phyloP scores from a whole-genome alignment of 2,888 invertebrate genomes.

The Anthrax anthrax region DNA sequence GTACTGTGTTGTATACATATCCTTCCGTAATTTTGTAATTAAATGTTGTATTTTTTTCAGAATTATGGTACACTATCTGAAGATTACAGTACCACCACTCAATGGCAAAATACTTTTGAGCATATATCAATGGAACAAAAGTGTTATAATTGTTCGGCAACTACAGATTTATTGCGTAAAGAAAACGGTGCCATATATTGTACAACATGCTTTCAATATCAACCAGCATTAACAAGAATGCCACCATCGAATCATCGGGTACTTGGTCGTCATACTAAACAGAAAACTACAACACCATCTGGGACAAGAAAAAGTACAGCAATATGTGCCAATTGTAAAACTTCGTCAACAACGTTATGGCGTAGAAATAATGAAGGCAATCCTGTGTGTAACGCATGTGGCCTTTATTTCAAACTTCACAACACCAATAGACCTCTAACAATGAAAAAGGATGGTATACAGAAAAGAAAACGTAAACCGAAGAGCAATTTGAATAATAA shows the following conservation, averaged over 20 bases:
- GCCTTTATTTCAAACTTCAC: slow-evolving; percentile 31
- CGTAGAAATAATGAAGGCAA: slow-evolving; percentile 74
- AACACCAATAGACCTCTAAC: slow-evolving; percentile 75
- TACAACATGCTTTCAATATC: neutral
- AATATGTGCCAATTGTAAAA: slow-evolving; percentile 48
- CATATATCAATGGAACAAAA: slow-evolving; percentile 18
- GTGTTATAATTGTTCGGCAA: slow-evolving; percentile 23
- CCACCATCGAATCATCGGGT: slow-evolving; percentile 15
- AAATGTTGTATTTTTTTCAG: slow-evolving; percentile 11
- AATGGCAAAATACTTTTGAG: slow-evolving; percentile 12
- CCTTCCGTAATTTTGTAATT: too few relatives aligned
- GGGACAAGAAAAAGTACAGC: slow-evolving; percentile 31
- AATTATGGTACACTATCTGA: slow-evolving; percentile 27
- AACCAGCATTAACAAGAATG: neutral
- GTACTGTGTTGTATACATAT: neutral
- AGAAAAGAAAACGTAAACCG: slow-evolving; percentile 89
- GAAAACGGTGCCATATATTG: slow-evolving; percentile 14
- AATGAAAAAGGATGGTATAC: slow-evolving; percentile 98
- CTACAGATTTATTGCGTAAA: slow-evolving; percentile 18
- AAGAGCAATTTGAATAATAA: slow-evolving; percentile 35
- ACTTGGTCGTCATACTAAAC: slow-evolving; percentile 24
- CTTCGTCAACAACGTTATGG: slow-evolving; percentile 64
- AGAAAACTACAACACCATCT: slow-evolving; percentile 22
- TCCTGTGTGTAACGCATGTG: slow-evolving; percentile 77
- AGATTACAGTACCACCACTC: slow-evolving; percentile 24